These are phyloP conservation scores for Lophotriccus pileatus DNA, from an alignment of 2,797 vertebrate genomes.

Conservation along the genomic window DNA sequence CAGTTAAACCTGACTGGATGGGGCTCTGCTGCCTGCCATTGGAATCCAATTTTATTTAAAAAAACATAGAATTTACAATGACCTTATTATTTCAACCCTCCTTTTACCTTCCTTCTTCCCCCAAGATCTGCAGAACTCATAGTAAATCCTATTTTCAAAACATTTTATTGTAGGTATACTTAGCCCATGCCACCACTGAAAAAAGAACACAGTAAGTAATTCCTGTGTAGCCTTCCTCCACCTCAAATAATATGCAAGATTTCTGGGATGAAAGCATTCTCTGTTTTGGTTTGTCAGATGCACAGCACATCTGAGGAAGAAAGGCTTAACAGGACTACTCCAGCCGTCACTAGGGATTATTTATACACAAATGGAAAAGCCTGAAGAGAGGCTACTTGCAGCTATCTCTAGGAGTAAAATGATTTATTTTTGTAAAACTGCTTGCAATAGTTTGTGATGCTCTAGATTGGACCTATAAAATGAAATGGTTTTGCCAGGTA, in stretches of 20 bases:
- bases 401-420: constrained; percentile 6
- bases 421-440: constrained; percentile 29
- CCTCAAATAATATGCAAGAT: background rate
- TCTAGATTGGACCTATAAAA: constrained; percentile 45
- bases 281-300: constrained; percentile 4
- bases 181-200: background rate
- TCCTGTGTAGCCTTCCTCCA: background rate
- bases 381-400: constrained; percentile 4
- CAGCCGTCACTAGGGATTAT: constrained; percentile 10
- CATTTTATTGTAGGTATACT: background rate
- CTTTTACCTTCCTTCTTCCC: background rate
- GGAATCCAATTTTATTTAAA: constrained; percentile 4
- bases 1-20: constrained; percentile 29
- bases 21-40: background rate
- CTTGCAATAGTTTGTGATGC: background rate
- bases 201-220: background rate
- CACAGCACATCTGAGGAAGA: background rate
- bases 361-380: constrained; percentile 34
- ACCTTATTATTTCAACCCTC: background rate
- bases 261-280: constrained; percentile 18
- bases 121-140: background rate
- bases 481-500: constrained; percentile 44
- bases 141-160: constrained; percentile 19
- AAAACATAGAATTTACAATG: background rate
- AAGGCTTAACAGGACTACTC: constrained; percentile 14